phyloP scores from a whole-genome alignment of 2,113 vertebrate genomes.

The Cygnus atratus region DNA sequence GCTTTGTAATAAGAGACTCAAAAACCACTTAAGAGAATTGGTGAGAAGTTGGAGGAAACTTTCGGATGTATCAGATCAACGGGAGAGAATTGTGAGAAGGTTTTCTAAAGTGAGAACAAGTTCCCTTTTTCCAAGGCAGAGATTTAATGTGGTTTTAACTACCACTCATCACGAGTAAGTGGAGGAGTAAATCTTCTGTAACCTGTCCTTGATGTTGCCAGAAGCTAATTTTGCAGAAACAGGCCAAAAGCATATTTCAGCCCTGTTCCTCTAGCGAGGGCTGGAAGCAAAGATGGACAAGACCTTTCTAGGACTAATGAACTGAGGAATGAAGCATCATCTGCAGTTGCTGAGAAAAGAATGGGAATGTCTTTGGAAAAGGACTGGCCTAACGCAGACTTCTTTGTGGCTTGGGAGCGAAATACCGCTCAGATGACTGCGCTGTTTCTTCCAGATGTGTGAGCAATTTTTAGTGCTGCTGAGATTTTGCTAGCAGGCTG shows the following conservation, averaged over 20 bases:
- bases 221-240: neutral
- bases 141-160: neutral
- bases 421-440: slow-evolving; percentile 15
- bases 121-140: neutral
- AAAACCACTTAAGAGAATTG: neutral
- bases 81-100: neutral
- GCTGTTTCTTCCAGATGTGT: slow-evolving; percentile 41
- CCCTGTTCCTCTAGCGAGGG: too few species aligned
- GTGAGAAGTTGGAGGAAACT: neutral
- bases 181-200: neutral
- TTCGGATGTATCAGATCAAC: neutral
- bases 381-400: neutral
- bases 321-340: neutral
- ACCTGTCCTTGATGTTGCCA: neutral
- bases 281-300: neutral
- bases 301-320: neutral
- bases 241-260: neutral
- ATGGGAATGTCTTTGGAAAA: neutral
- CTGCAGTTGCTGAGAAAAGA: neutral
- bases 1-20: neutral
- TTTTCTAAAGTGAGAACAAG: neutral
- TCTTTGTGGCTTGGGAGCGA: neutral
- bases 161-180: neutral
- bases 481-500: neutral
- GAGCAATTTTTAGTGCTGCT: slow-evolving; percentile 37